Evolutionary conservation across 2,797 vertebrate genomes (phyloP), one percentile per base, ranked within the genome.

Genomic region (Ptychadena robeensis): DNA sequence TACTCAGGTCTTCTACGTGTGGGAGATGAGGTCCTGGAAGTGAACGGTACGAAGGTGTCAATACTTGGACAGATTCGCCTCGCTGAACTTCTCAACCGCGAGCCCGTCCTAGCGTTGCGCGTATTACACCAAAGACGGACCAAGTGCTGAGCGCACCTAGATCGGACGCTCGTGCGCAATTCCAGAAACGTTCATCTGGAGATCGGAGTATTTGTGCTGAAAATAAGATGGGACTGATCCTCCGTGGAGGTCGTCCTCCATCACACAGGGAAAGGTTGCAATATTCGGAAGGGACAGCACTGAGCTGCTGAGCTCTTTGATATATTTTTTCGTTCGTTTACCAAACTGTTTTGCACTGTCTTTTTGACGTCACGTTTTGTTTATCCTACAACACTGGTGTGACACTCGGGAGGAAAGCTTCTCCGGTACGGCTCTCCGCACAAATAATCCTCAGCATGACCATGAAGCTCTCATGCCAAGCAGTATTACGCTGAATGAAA

Each of bases 1-100:
- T 98, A 96, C 14, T 89, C 93, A 0, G 97, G 97, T 67, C 95
- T 99, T 27, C 93, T 99, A 27, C 92, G 92, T 0, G 90, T 95
- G 0, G 98, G 97, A 0, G 97, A 99, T 7, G 97, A 99, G 91
- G 96, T 99, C 86, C 91, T 99, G 12, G 96, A 99, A 90, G 95
- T 99, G 80, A 97, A 98, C 0, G 95, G 97, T 0, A 94, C 92
- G 40, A 94, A 93, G 0, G 96, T 99, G 27, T 94, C 95, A 0
- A 95, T 95, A 25, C 92, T 97, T 86, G 95, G 92, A 76, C 86
- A 97, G 88, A 91, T 95, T 76, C 95, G 94, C 34, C 91, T 99
- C 83, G 93, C 88, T 0, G 85, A 94, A 76, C 93, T 98, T 84
- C 94, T 98, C 92, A 93, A 94, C 5, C 89, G 63, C 9, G 93